Evolutionary conservation across 1,140 invertebrate species (phyloP).

Genomic region (Ceratina japonica): DNA sequence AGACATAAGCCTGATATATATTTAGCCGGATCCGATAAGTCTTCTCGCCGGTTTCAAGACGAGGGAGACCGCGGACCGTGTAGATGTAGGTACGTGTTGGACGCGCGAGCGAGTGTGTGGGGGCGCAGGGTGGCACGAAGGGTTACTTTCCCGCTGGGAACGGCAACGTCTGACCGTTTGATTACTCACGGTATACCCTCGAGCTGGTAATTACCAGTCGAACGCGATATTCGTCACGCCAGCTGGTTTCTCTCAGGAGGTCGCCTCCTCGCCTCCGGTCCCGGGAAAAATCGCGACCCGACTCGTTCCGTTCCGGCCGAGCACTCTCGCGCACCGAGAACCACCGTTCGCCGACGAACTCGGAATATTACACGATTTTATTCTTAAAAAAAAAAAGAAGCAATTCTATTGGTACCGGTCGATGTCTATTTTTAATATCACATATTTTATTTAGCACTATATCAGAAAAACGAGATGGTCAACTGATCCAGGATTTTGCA

Average conservation of each 20-base stretch:
- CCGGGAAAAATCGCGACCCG: conserved; percentile 2
- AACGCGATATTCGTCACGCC: conserved; percentile 68
- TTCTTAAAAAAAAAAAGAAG: too few species aligned
- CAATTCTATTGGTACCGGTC: too few species aligned
- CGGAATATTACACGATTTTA: too few species aligned
- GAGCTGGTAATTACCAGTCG: conserved; percentile 62
- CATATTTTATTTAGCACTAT: too few species aligned
- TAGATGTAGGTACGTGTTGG: neutral
- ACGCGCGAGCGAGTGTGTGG: neutral
- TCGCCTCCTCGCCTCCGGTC: neutral
- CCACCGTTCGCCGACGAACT: too few species aligned
- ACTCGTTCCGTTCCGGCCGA: neutral
- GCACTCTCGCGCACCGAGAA: too few species aligned
- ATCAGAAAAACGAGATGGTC: too few species aligned
- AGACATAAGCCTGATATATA: conserved; percentile 45
- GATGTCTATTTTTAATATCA: too few species aligned
- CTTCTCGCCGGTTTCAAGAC: conserved; percentile 31
- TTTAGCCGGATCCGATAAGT: conserved; percentile 43
- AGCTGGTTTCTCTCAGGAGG: conserved; percentile 61
- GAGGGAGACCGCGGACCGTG: conserved; percentile 7
- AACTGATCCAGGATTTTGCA: too few species aligned
- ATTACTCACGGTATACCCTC: conserved; percentile 58
- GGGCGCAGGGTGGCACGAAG: conserved; percentile 28
- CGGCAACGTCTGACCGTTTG: conserved; percentile 58
- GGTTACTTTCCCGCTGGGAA: conserved; percentile 55